phyloP scores from a whole-genome alignment of 2,113 vertebrate genomes.

The Epinephelus fuscoguttatus region DNA sequence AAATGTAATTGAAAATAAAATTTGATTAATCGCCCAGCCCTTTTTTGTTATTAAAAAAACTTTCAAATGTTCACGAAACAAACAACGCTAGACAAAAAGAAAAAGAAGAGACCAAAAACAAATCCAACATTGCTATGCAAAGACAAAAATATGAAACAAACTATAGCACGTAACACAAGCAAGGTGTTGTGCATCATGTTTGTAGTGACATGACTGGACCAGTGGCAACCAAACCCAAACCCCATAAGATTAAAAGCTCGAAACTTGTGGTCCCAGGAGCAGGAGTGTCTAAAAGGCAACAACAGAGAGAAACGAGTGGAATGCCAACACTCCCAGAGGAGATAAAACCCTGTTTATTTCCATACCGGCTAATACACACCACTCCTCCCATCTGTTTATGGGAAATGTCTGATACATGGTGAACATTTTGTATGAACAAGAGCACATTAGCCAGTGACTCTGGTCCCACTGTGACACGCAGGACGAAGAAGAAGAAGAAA shows the following conservation, averaged over 20 bases:
- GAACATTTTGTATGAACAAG: constrained; percentile 56
- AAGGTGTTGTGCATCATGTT: background rate
- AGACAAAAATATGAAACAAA: background rate
- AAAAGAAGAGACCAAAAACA: background rate
- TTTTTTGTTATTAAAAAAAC: background rate
- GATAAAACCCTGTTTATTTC: constrained; percentile 60
- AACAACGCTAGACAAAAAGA: background rate
- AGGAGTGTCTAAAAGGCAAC: constrained; percentile 33
- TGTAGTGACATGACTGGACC: background rate
- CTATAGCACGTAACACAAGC: background rate
- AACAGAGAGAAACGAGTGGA: constrained; percentile 52
- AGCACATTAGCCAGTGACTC: constrained; percentile 60
- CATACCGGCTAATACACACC: constrained; percentile 35
- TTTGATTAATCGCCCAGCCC: too few species aligned
- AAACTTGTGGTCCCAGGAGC: constrained; percentile 20
- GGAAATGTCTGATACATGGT: constrained; percentile 57
- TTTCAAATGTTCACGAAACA: background rate
- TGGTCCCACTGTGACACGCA: constrained; percentile 73
- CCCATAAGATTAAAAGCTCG: background rate
- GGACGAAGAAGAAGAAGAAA: constrained; percentile 2
- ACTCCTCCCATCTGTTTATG: constrained; percentile 46
- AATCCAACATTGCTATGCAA: background rate
- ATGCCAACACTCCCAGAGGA: constrained; percentile 52
- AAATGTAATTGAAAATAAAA: too few species aligned
- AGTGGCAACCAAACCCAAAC: background rate